These are phyloP conservation scores for Philotrypesis tridentata DNA, from an alignment of 1,140 invertebrate genomes.

Conservation along the genomic window DNA sequence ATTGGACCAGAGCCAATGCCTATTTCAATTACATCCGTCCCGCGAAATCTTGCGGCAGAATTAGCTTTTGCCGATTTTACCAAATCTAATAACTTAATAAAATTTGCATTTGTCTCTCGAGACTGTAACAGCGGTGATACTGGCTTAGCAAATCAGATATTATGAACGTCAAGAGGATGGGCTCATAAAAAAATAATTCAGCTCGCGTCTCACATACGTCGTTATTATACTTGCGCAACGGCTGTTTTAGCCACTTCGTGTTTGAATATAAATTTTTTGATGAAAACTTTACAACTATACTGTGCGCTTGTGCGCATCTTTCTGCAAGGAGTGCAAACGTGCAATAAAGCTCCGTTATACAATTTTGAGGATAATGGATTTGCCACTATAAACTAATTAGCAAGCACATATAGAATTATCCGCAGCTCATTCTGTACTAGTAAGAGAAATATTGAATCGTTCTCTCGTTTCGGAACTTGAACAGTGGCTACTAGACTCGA, in stretches of 20 bases:
- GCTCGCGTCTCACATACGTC: neutral
- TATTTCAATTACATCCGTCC: neutral
- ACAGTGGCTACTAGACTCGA: neutral
- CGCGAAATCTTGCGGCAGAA: neutral
- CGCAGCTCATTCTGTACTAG: too few species aligned
- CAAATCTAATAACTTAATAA: too few species aligned
- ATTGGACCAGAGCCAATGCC: neutral
- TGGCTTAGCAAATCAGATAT: neutral
- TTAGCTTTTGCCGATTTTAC: neutral
- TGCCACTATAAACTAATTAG: neutral
- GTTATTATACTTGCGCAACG: neutral
- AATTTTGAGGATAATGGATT: neutral
- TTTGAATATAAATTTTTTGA: neutral
- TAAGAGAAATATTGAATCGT: conserved; percentile 7
- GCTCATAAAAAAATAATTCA: neutral
- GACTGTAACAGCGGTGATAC: neutral
- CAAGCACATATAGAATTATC: neutral
- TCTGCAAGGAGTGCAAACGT: too few species aligned
- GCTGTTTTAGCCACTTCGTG: neutral
- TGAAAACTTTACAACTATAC: neutral
- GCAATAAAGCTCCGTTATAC: too few species aligned
- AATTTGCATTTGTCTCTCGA: too few species aligned
- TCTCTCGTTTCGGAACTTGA: neutral
- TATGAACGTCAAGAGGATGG: neutral
- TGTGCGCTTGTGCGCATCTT: too few species aligned